Evolutionary conservation across 2,888 invertebrate genomes (phyloP).

Genomic region (Macrophya annulata): DNA sequence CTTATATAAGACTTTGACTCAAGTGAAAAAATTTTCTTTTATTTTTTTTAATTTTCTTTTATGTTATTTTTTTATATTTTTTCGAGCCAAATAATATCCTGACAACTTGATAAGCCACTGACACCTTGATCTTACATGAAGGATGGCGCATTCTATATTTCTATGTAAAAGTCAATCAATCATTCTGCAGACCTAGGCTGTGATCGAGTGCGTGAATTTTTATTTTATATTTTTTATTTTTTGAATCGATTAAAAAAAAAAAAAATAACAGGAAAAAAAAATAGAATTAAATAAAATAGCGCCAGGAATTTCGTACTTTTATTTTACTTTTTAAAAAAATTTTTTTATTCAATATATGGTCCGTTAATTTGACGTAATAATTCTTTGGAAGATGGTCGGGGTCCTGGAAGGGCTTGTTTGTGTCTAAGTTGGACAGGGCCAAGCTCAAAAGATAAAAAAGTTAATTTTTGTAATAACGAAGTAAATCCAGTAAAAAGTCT

Average conservation of each 20-base stretch:
- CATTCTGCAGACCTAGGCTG: conserved; percentile 26
- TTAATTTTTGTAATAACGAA: conserved; percentile 35
- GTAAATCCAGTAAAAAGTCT: neutral
- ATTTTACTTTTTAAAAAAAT: neutral
- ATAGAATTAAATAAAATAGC: neutral
- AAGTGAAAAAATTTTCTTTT: neutral
- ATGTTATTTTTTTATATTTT: neutral
- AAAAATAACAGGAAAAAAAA: neutral
- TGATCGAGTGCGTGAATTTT: conserved; percentile 13
- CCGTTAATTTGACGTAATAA: neutral
- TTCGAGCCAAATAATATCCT: neutral
- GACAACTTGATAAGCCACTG: conserved; percentile 29
- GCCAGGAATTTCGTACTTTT: neutral
- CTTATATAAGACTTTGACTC: neutral
- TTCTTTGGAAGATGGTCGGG: neutral
- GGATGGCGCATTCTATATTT: conserved; percentile 1
- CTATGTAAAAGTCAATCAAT: conserved; percentile 9
- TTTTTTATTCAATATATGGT: too few species aligned
- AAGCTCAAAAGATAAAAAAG: conserved; percentile 24
- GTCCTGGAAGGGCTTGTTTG: neutral
- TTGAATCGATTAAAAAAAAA: neutral
- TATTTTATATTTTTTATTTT: too few species aligned
- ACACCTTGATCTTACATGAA: conserved; percentile 35
- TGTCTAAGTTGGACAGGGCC: neutral
- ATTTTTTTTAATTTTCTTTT: neutral